phyloP scores from a whole-genome alignment of 2,113 vertebrate genomes.

The Clinocottus analis region DNA sequence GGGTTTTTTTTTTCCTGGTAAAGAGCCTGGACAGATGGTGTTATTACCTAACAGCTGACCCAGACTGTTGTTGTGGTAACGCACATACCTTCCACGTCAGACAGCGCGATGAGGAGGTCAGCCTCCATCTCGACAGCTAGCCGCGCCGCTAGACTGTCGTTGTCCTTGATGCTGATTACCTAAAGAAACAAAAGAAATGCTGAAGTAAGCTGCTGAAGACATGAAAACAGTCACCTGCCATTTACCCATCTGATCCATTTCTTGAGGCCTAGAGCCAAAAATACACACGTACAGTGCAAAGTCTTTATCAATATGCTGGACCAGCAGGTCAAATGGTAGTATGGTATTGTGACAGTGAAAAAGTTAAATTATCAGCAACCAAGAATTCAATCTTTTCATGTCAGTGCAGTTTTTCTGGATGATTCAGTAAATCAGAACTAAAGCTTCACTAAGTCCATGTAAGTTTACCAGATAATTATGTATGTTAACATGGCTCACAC shows the following conservation, averaged over 20 bases:
- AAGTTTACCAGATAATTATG: not conserved
- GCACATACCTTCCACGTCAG: constrained; percentile 93
- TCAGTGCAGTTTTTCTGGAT: not conserved
- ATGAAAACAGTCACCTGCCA: constrained; percentile 8
- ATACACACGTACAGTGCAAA: not conserved
- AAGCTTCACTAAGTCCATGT: not conserved
- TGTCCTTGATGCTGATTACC: constrained; percentile 99
- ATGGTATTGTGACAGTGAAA: not conserved
- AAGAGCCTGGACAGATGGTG: constrained; percentile 64
- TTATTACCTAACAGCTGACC: constrained; percentile 62
- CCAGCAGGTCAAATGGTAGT: not conserved
- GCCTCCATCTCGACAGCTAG: constrained; percentile 98
- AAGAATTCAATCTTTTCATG: not conserved
- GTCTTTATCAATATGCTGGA: not conserved
- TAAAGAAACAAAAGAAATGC: constrained; percentile 66
- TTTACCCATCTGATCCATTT: not conserved
- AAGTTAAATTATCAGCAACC: not conserved
- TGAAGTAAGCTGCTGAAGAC: constrained; percentile 21
- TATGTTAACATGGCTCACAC: not conserved
- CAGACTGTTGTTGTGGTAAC: constrained; percentile 44
- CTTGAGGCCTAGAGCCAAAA: not conserved
- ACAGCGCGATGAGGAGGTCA: constrained; percentile 94
- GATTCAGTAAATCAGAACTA: not conserved
- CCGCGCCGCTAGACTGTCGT: constrained; percentile 96
- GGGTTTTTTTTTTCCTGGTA: not conserved